A percentile compares a stretch with the other conserved stretches of the same genome.
Evolutionary conservation across 1,140 invertebrate genomes (phyloP).

Genomic region (Scaptomyza pallida): DNA sequence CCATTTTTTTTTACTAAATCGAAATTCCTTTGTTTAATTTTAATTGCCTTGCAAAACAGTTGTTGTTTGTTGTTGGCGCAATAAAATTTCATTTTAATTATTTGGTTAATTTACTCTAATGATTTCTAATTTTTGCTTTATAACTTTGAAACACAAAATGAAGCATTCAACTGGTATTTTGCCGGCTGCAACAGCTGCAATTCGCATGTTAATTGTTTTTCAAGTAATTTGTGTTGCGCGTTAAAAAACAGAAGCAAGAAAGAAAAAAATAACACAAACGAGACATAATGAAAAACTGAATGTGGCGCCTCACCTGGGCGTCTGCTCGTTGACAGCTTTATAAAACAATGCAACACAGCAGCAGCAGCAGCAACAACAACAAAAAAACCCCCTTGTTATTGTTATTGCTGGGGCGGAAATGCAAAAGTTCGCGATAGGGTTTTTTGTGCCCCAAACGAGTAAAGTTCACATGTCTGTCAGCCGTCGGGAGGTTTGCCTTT

Average conservation of each 20-base stretch:
- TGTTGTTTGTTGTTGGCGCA: slow-evolving; percentile 1
- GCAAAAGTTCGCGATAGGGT: slow-evolving; percentile 53
- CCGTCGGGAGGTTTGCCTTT: slow-evolving; percentile 38
- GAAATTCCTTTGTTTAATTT: neutral
- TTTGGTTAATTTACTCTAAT: slow-evolving; percentile 21
- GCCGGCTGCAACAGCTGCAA: slow-evolving; percentile 20
- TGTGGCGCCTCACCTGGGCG: slow-evolving; percentile 36
- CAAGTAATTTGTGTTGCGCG: slow-evolving; percentile 7
- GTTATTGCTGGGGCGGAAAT: slow-evolving; percentile 54
- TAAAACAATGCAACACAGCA: slow-evolving; percentile 57
- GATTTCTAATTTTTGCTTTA: slow-evolving; percentile 12
- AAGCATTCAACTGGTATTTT: neutral
- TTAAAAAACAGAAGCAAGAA: neutral
- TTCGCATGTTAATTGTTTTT: slow-evolving; percentile 30
- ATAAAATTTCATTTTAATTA: neutral
- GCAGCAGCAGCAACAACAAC: slow-evolving; percentile 21
- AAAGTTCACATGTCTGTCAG: slow-evolving; percentile 75
- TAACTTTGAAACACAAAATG: neutral
- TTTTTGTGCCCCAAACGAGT: slow-evolving; percentile 42
- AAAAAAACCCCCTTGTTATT: neutral
- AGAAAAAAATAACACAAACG: neutral
- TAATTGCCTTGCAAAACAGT: neutral
- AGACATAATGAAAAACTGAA: slow-evolving; percentile 6
- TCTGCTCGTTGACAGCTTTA: slow-evolving; percentile 52
- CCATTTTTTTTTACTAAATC: too few species aligned